Conservation (phyloP, 92 coral and sea anemone genomes). For the Palythoa caribaeorum region DNA sequence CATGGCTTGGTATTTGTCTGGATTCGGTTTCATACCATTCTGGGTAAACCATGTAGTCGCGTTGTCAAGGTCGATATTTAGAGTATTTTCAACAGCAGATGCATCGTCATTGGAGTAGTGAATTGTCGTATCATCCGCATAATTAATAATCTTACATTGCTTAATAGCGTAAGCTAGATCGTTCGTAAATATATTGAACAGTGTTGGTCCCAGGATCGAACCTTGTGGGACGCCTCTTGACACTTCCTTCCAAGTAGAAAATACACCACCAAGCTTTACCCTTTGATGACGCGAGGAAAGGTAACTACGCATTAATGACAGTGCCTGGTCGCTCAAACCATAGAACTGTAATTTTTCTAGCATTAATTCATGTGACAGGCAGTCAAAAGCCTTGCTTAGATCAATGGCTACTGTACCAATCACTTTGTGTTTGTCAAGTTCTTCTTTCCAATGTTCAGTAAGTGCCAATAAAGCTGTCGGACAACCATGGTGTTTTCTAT, state of each 20-base stretch:
- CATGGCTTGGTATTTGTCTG: conserved; percentile 34
- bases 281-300: background rate
- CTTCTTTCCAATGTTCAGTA: conserved; percentile 64
- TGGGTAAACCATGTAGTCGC: conserved; percentile 4
- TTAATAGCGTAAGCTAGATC: background rate
- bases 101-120: background rate
- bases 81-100: background rate
- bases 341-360: background rate
- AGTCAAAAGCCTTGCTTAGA: conserved; percentile 2
- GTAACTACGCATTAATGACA: background rate
- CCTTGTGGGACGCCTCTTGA: background rate
- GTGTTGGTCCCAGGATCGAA: background rate
- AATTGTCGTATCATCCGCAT: background rate
- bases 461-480: conserved; percentile 45
- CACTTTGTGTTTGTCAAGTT: conserved; percentile 62
- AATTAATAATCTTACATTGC: background rate
- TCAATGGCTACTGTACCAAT: background rate
- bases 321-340: background rate
- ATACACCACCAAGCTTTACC: background rate
- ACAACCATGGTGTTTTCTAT: conserved; percentile 60
- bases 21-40: conserved; percentile 26
- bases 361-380: background rate
- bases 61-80: conserved; percentile 10
- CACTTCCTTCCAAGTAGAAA: background rate
- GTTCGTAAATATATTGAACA: background rate